Conservation (phyloP, 2,797 vertebrate genomes). For the Cossypha polioptera region DNA sequence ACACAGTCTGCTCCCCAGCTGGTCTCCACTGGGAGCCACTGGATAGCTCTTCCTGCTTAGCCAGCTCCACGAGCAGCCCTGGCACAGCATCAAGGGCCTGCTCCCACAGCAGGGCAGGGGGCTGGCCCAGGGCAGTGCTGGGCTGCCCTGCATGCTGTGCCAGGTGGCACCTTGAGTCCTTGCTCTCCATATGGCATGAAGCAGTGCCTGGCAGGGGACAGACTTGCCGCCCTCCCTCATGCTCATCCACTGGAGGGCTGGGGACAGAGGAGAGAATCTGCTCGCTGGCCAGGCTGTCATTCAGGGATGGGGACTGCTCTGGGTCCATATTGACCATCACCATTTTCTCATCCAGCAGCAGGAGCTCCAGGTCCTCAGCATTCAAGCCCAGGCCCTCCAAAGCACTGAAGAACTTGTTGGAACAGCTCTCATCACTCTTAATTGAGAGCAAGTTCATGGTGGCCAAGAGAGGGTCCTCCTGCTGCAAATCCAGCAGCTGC, state of each 20-base stretch:
- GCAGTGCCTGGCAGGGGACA: background rate
- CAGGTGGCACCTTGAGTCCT: background rate
- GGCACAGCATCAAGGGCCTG: constrained; percentile 57
- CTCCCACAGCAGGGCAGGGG: constrained; percentile 29
- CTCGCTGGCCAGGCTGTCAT: constrained; percentile 71
- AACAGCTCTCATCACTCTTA: constrained; percentile 71
- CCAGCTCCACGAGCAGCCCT: background rate
- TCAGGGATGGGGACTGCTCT: constrained; percentile 65
- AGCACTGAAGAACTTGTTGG: constrained; percentile 80
- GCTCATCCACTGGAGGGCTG: constrained; percentile 64
- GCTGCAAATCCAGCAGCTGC: constrained; percentile 52
- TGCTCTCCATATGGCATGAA: fast-evolving
- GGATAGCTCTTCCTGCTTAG: background rate
- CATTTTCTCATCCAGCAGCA: constrained; percentile 83
- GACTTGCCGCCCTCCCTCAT: background rate
- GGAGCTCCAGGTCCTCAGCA: constrained; percentile 80
- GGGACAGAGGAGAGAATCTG: constrained; percentile 80
- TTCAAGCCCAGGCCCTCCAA: constrained; percentile 80
- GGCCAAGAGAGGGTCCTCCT: constrained; percentile 73
- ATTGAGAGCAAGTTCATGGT: constrained; percentile 79
- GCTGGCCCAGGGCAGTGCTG: background rate
- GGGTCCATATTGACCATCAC: constrained; percentile 59
- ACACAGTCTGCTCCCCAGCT: background rate
- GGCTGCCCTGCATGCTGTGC: constrained; percentile 48
- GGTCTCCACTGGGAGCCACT: background rate